These are phyloP conservation scores for Cerastoderma edule DNA, from an alignment of 2,888 invertebrate species.

Conservation along the genomic window DNA sequence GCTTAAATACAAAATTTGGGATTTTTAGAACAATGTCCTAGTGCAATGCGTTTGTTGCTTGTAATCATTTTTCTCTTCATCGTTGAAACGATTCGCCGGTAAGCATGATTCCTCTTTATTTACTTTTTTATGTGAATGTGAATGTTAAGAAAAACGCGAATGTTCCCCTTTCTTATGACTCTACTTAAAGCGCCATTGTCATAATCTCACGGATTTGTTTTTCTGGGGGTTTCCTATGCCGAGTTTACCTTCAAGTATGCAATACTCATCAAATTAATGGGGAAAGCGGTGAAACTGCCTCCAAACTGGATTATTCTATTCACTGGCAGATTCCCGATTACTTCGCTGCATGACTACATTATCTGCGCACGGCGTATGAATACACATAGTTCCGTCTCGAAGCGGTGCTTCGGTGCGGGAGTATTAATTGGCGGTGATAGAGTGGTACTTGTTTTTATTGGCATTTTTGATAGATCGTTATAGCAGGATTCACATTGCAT, in stretches of 20 bases:
- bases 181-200: too few species aligned
- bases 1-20: too few species aligned
- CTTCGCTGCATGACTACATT: not conserved
- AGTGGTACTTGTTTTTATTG: slow-evolving; percentile 48
- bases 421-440: slow-evolving; percentile 53
- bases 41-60: too few species aligned
- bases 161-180: too few species aligned
- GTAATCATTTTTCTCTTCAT: too few species aligned
- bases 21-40: too few species aligned
- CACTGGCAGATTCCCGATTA: slow-evolving; percentile 10
- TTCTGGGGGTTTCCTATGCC: slow-evolving; percentile 6
- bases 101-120: too few species aligned
- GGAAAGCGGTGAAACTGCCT: slow-evolving; percentile 31
- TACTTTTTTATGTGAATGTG: too few species aligned
- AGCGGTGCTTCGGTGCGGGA: not conserved
- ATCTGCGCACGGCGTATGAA: slow-evolving; percentile 6
- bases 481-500: slow-evolving; percentile 41
- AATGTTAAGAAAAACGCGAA: too few species aligned
- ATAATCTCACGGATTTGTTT: slow-evolving; percentile 3
- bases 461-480: slow-evolving; percentile 52
- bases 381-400: not conserved
- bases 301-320: slow-evolving; percentile 26
- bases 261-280: slow-evolving; percentile 38
- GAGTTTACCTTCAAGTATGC: slow-evolving; percentile 15
- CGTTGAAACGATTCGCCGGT: too few species aligned